Conservation (phyloP, 1,140 invertebrate species). For the Drosophila insularis region DNA sequence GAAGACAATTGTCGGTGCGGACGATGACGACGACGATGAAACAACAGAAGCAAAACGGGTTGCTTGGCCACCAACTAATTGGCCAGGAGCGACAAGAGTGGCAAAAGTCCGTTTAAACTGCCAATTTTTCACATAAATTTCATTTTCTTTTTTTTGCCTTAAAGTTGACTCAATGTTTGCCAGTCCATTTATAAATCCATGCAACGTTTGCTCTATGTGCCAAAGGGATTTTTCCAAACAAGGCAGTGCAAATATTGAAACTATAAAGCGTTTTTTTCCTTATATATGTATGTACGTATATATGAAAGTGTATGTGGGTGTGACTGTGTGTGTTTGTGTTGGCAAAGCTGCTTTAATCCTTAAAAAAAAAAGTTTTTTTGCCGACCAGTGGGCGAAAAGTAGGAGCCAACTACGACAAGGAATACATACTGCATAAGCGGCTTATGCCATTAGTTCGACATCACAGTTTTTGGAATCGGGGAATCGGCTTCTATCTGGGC, state of each 20-base stretch:
- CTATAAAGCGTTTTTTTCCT: constrained; percentile 51
- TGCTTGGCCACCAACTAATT: constrained; percentile 49
- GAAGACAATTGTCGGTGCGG: constrained; percentile 54
- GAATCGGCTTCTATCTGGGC: constrained; percentile 19
- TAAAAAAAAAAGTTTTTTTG: constrained; percentile 52
- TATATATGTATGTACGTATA: not conserved
- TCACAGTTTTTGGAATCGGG: constrained; percentile 31
- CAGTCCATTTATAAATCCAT: constrained; percentile 60
- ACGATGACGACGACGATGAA: not conserved
- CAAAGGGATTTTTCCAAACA: constrained; percentile 49
- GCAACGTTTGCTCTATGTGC: constrained; percentile 49
- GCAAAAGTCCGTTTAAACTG: constrained; percentile 33
- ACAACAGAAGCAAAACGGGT: constrained; percentile 32
- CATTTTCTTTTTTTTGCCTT: constrained; percentile 14
- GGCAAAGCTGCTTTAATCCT: constrained; percentile 60
- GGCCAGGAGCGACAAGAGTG: constrained; percentile 51
- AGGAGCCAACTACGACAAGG: constrained; percentile 54
- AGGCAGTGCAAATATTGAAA: constrained; percentile 65
- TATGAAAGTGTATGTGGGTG: constrained; percentile 1
- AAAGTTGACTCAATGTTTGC: constrained; percentile 44
- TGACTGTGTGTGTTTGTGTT: not conserved
- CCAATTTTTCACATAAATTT: not conserved
- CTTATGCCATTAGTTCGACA: constrained; percentile 66
- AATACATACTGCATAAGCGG: constrained; percentile 61
- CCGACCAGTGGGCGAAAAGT: constrained; percentile 63